Evolutionary conservation across 2,797 vertebrate species (phyloP), one percentile per base, ranked within the genome.

Genomic region (Anguilla anguilla): DNA sequence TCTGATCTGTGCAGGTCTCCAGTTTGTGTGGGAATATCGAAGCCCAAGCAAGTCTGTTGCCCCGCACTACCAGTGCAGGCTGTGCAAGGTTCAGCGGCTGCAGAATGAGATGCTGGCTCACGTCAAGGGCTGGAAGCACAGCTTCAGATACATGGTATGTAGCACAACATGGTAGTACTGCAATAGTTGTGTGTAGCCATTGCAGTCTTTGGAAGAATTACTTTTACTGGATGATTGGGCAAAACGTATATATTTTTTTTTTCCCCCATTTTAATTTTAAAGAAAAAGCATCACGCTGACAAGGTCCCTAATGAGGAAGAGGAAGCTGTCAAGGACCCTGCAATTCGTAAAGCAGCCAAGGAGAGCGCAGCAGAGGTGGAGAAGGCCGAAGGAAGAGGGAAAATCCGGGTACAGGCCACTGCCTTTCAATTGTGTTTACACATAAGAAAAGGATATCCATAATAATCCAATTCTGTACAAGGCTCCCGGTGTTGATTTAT

Each of bases 11-110:
- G 22, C 92, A 97, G 96, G 96, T 86, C 95, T 97, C 83, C 95
- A 96, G 88, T 97, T 95, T 92, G 93, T 97, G 67, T 96, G 96
- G 96, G 96, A 97, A 92, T 97, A 96, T 90, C 96, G 96, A 87
- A 97, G 96, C 92, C 96, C 96, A 25, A 96, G 94, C 88, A 96
- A 95, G 91, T 93, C 94, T 46, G 95, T 96, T 15, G 93, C 94
- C 3, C 96, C 96, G 6, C 96, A 97, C 90, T 97, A 97, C 91
- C 94, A 95, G 93, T 97, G 96, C 90, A 96, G 95, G 90, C 93
- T 97, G 28, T 97, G 96, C 59, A 90, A 90, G 1, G 95, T 97
- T 46, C 88, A 92, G 86, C 93, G 92, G 39, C 79, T 95, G 89
- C 96, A 96, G 91, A 93, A 94, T 85, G 96, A 96, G 59, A 96